Conservation (phyloP, 2,113 vertebrate species). For the Misgurnus mizolepis region DNA sequence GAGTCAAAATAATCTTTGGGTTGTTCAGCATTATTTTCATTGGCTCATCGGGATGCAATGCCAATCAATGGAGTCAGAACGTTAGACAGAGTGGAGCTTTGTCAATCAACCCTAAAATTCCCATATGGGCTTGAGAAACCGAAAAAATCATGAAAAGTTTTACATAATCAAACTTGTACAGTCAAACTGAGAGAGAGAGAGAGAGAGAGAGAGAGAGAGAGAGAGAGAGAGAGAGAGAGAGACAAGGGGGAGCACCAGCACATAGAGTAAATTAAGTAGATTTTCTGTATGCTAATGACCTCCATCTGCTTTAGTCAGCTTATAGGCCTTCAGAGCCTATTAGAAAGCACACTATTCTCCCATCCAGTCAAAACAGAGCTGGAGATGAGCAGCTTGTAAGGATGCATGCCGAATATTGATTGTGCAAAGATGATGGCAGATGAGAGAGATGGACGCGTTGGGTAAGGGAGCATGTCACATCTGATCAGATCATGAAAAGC, state of each 20-base stretch:
- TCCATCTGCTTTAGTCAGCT: constrained; percentile 65
- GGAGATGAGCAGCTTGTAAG: constrained; percentile 53
- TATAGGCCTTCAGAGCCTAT: constrained; percentile 61
- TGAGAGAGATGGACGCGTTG: constrained; percentile 25
- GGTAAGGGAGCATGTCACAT: constrained; percentile 55
- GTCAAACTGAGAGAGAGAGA: background rate
- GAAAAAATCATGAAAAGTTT: background rate
- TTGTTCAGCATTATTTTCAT: constrained; percentile 7
- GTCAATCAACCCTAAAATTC: background rate
- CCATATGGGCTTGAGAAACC: background rate
- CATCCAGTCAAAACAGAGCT: constrained; percentile 66
- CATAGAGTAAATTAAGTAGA: constrained; percentile 64
- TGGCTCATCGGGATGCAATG: background rate
- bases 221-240: constrained; percentile 19
- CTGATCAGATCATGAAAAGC: constrained; percentile 65
- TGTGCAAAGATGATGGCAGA: constrained; percentile 28
- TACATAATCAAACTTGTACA: constrained; percentile 3
- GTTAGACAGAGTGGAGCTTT: constrained; percentile 4
- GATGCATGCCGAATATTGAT: constrained; percentile 40
- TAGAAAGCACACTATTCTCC: constrained; percentile 55
- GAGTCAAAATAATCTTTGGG: background rate
- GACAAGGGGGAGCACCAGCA: constrained; percentile 36
- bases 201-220: constrained; percentile 13
- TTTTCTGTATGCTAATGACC: constrained; percentile 69
- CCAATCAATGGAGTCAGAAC: background rate